Conservation (phyloP, 2,888 invertebrate genomes). For the Macrosiphum euphorbiae region DNA sequence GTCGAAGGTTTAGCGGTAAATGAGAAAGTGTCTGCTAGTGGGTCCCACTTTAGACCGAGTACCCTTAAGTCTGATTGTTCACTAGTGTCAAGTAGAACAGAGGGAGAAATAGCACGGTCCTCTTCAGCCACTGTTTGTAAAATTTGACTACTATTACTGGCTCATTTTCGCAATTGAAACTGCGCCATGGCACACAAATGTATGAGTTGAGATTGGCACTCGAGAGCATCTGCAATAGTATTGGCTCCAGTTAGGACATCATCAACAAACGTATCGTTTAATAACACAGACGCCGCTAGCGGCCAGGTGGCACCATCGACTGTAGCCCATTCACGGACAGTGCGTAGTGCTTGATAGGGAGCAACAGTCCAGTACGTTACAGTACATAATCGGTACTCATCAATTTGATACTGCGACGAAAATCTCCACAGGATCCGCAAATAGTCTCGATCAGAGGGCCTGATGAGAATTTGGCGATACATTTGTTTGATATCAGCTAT, state of each 20-base stretch:
- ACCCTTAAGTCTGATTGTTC: no score
- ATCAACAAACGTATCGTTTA: background rate
- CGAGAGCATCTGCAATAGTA: background rate
- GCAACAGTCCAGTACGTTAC: constrained; percentile 69
- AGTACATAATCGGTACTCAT: constrained; percentile 67
- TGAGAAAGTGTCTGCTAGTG: constrained; percentile 60
- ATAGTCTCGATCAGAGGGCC: constrained; percentile 67
- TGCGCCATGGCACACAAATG: background rate
- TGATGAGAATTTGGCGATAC: constrained; percentile 68
- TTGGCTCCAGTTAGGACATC: background rate
- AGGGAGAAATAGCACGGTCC: no score
- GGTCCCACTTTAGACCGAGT: no score
- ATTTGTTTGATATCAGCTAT: constrained; percentile 69
- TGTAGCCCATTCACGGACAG: background rate
- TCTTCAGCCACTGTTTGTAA: background rate
- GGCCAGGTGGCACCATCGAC: background rate
- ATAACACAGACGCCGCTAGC: background rate
- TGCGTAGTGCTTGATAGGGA: constrained; percentile 68
- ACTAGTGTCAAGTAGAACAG: no score
- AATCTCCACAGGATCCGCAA: constrained; percentile 69
- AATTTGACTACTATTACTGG: background rate
- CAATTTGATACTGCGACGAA: constrained; percentile 66
- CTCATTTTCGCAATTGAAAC: background rate
- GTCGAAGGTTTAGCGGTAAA: constrained; percentile 10
- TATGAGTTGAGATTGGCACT: background rate